phyloP scores from a whole-genome alignment of 1,140 invertebrate genomes.

The Pseudomyrmex sp. region DNA sequence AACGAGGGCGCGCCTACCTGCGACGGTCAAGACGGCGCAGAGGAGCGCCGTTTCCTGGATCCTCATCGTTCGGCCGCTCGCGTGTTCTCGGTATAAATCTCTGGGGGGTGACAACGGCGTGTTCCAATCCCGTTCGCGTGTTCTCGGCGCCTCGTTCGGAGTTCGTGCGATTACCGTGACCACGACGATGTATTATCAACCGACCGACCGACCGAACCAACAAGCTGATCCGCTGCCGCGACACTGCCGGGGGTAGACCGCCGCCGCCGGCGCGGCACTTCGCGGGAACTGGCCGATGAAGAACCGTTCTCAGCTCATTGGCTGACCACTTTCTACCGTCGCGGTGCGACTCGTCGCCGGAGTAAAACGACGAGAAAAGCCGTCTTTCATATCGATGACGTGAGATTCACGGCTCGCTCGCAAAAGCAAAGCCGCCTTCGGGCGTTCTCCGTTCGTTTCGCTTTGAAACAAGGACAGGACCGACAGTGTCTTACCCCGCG shows the following conservation, averaged over 20 bases:
- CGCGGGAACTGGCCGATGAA: constrained; percentile 63
- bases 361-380: constrained; percentile 73
- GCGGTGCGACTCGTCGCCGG: constrained; percentile 60
- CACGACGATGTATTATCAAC: constrained; percentile 61
- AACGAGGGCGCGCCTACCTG: constrained; percentile 71
- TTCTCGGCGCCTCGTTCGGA: constrained; percentile 5
- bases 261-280: constrained; percentile 70
- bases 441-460: background rate
- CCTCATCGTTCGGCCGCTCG: constrained; percentile 67
- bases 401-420: constrained; percentile 15
- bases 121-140: constrained; percentile 6
- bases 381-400: constrained; percentile 71
- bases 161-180: constrained; percentile 21
- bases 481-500: background rate
- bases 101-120: background rate
- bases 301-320: constrained; percentile 78
- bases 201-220: constrained; percentile 53
- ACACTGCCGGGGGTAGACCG: constrained; percentile 67
- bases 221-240: constrained; percentile 66
- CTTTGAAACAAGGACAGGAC: constrained; percentile 20
- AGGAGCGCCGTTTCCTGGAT: constrained; percentile 72
- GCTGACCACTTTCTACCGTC: constrained; percentile 83
- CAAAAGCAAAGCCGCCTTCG: background rate
- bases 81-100: background rate
- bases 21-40: constrained; percentile 72